Conservation (phyloP, 2,888 invertebrate genomes). For the Hoplodrina ambigua region DNA sequence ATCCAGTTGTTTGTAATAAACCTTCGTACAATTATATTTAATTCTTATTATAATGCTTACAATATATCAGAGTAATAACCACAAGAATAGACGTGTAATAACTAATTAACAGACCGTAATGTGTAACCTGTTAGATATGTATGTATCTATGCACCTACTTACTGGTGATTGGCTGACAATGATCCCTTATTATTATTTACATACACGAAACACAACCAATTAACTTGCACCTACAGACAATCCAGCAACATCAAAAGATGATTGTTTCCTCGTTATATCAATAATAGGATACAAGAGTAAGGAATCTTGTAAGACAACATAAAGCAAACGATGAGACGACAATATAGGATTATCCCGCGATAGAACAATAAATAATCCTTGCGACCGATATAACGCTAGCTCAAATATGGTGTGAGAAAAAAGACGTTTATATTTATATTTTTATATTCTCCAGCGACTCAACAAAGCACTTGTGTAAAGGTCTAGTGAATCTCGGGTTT, state of each 20-base stretch:
- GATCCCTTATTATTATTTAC: slow-evolving; percentile 20
- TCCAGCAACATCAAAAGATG: slow-evolving; percentile 24
- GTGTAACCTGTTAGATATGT: slow-evolving; percentile 1
- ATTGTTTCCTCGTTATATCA: slow-evolving; percentile 51
- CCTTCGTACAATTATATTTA: background rate
- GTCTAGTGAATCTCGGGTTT: slow-evolving; percentile 87
- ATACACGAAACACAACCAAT: slow-evolving; percentile 1
- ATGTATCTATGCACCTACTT: background rate
- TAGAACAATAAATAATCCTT: slow-evolving; percentile 74
- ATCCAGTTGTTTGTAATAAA: slow-evolving; percentile 4
- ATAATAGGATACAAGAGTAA: slow-evolving; percentile 56
- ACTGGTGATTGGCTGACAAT: slow-evolving; percentile 13
- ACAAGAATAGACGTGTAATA: slow-evolving; percentile 26
- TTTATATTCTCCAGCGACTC: slow-evolving; percentile 79
- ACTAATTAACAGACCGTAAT: slow-evolving; percentile 34
- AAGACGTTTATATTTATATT: slow-evolving; percentile 82
- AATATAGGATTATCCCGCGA: slow-evolving; percentile 65
- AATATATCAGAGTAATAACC: slow-evolving; percentile 25
- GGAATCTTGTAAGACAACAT: slow-evolving; percentile 52
- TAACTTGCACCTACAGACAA: background rate
- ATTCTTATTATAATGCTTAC: slow-evolving; percentile 1
- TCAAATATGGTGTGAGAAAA: slow-evolving; percentile 64
- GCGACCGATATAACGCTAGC: slow-evolving; percentile 61
- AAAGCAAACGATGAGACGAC: slow-evolving; percentile 48
- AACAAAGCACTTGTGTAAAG: slow-evolving; percentile 86